A percentile compares a stretch with the other conserved stretches of the same genome.
Conservation (phyloP, 2,888 invertebrate species). For the Ctenicera cuprea region DNA sequence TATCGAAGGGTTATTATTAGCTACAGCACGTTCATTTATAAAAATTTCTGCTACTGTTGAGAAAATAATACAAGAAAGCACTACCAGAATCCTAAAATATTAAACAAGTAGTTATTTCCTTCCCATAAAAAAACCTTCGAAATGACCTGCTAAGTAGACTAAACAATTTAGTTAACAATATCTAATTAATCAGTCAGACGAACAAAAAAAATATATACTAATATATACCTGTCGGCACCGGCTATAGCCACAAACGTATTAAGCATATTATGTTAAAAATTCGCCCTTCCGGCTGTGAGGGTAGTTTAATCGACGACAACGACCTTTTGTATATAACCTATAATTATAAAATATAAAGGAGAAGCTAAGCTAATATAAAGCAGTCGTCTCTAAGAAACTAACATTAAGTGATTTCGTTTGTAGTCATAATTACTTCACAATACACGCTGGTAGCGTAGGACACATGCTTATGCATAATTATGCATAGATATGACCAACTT, state of each 20-base stretch:
- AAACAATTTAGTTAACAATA: constrained; percentile 36
- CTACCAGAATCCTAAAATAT: too few relatives aligned
- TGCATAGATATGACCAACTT: too few relatives aligned
- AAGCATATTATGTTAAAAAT: constrained; percentile 38
- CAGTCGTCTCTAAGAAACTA: background rate
- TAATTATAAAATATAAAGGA: constrained; percentile 37
- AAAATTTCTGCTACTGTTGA: too few relatives aligned
- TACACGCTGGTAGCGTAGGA: too few relatives aligned
- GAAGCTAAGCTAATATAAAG: constrained; percentile 8
- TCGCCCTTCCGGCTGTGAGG: constrained; percentile 41
- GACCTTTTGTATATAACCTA: constrained; percentile 7
- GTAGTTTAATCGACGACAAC: constrained; percentile 30
- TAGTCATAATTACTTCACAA: too few relatives aligned
- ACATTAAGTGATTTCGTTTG: background rate
- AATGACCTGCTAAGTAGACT: constrained; percentile 3
- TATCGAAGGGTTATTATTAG: too few relatives aligned
- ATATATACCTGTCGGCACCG: constrained; percentile 53
- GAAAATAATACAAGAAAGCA: too few relatives aligned
- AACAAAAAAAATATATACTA: constrained; percentile 46
- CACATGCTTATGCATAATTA: background rate
- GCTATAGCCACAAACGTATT: constrained; percentile 33
- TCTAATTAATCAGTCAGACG: constrained; percentile 52
- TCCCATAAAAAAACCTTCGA: background rate
- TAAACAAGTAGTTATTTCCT: too few relatives aligned
- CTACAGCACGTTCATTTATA: too few relatives aligned